Evolutionary conservation across 2,797 vertebrate genomes (phyloP).

Genomic region (Hyperoplus lanceolatus): DNA sequence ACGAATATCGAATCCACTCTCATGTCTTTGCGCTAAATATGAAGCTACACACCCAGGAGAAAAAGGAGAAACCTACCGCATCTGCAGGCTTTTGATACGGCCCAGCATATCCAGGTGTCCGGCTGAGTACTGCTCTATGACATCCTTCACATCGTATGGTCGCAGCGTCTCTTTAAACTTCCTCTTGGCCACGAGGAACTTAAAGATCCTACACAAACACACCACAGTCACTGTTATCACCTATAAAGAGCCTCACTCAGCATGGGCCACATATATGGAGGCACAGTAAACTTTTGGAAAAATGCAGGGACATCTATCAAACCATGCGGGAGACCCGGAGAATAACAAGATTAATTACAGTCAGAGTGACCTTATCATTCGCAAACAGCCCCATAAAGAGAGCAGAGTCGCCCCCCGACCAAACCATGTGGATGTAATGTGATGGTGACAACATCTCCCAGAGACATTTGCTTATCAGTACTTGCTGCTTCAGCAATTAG

Average conservation of each 20-base stretch:
- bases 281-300: slow-evolving; percentile 67
- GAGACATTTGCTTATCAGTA: slow-evolving; percentile 72
- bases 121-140: slow-evolving; percentile 98
- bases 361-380: slow-evolving; percentile 78
- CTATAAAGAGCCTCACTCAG: slow-evolving; percentile 36
- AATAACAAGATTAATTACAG: slow-evolving; percentile 82
- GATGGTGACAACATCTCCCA: slow-evolving; percentile 60
- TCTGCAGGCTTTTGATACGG: slow-evolving; percentile 97
- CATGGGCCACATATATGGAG: slow-evolving; percentile 15
- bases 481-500: slow-evolving; percentile 77
- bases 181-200: slow-evolving; percentile 98
- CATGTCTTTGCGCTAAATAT: too few species aligned
- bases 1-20: neutral
- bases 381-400: slow-evolving; percentile 74
- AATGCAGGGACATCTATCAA: slow-evolving; percentile 68
- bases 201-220: slow-evolving; percentile 90
- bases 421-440: slow-evolving; percentile 60
- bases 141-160: slow-evolving; percentile 97
- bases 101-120: slow-evolving; percentile 99
- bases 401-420: slow-evolving; percentile 33
- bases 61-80: slow-evolving; percentile 81
- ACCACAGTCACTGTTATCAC: slow-evolving; percentile 30
- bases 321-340: slow-evolving; percentile 45
- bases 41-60: too few species aligned
- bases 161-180: slow-evolving; percentile 98